Conservation (phyloP, 2,797 vertebrate genomes). For the Erpetoichthys calabaricus region DNA sequence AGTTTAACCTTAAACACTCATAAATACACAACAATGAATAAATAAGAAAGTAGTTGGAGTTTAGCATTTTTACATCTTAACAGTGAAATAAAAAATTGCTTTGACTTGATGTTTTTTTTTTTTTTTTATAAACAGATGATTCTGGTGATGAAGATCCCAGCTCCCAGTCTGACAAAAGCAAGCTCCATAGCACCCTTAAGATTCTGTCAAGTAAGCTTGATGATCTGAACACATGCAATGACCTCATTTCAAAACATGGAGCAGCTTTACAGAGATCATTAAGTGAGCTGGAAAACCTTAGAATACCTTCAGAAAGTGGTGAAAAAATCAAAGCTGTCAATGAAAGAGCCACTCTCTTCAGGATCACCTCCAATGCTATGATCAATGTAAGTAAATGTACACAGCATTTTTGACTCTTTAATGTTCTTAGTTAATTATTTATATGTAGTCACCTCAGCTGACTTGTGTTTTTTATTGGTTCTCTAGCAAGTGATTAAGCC, state of each 20-base stretch:
- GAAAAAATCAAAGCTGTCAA: slow-evolving; percentile 92
- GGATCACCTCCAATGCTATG: slow-evolving; percentile 99
- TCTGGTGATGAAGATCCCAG: slow-evolving; percentile 82
- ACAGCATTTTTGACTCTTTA: not conserved
- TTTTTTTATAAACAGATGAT: slow-evolving; percentile 62
- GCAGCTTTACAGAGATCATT: slow-evolving; percentile 88
- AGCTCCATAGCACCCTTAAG: slow-evolving; percentile 75
- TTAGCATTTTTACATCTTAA: too few relatives aligned
- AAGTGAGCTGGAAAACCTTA: slow-evolving; percentile 80
- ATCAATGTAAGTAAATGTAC: slow-evolving; percentile 73
- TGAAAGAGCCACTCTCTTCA: slow-evolving; percentile 88
- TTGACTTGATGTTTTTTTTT: not conserved
- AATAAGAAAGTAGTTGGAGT: too few relatives aligned
- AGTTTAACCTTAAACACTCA: too few relatives aligned
- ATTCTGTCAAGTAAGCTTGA: slow-evolving; percentile 81
- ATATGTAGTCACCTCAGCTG: not conserved
- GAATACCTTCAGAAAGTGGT: slow-evolving; percentile 64
- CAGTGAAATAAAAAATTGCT: too few relatives aligned
- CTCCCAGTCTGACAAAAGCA: slow-evolving; percentile 75
- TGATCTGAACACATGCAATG: slow-evolving; percentile 86
- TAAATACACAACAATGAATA: too few relatives aligned
- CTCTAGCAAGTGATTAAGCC: too few relatives aligned
- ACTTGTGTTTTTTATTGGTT: not conserved
- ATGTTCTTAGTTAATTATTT: too few relatives aligned
- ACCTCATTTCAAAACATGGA: slow-evolving; percentile 90